Evolutionary conservation across 2,888 invertebrate species (phyloP), one percentile per base, ranked within the genome.

Genomic region (Therioaphis trifolii): DNA sequence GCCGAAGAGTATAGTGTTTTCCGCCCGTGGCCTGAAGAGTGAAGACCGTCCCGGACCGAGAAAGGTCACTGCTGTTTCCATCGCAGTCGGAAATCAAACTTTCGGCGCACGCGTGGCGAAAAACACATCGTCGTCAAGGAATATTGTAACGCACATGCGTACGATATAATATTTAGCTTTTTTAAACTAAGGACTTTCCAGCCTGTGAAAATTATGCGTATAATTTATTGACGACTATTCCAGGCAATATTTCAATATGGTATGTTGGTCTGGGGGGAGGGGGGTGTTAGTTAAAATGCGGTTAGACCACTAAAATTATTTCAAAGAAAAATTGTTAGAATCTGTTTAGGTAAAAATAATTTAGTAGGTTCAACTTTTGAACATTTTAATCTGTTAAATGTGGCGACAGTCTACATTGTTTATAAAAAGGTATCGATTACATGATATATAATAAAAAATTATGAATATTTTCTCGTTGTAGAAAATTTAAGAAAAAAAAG

Each of bases 401-500:
- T 55, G 2, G 1, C n/a, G n/a, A 15, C 55, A 55, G 55, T 55
- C 55, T 15, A 55, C 14, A n/a, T 5, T 55, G 15, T 46, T 9
- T 46, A 46, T 4, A 46, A 46, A 46, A 46, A n/a, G 55, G 55
- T 55, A 18, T n/a, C 55, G 9, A 55, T 55, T 55, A n/a, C n/a
- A n/a, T n/a, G n/a, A n/a, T 55, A n/a, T n/a, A 55, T n/a, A 18
- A n/a, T 55, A 55, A 55, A 55, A 55, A 55, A 55, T 55, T 55
- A 55, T 55, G n/a, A 55, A 55, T 7, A 55, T 55, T 55, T n/a
- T 55, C n/a, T 55, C n/a, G 55, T n/a, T 55, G 21, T 21, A 3
- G 2, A 55, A 55, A 55, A 55, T 55, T n/a, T 55, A 46, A 46
- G 46, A 49, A 55, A 55, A 55, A 55, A 55, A 55, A 18, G 55